These are phyloP conservation scores for Notechis scutatus DNA, from an alignment of 2,113 vertebrate species.

Conservation along the genomic window DNA sequence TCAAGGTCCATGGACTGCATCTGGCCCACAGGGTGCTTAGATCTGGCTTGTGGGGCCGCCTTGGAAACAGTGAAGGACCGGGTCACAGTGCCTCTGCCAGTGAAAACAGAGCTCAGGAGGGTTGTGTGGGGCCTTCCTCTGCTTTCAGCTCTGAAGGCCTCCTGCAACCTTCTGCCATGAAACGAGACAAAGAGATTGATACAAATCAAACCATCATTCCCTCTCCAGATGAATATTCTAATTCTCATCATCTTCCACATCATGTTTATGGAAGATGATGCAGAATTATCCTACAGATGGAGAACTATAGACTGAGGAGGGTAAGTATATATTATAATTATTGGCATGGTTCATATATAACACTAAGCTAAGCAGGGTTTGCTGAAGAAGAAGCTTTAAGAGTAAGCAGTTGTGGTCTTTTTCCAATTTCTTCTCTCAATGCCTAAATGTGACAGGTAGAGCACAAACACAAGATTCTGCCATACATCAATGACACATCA, in stretches of 20 bases:
- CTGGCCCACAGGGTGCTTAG: no score
- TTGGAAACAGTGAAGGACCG: no score
- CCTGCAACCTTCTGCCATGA: no score
- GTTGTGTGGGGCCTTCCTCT: no score
- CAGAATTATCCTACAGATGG: background rate
- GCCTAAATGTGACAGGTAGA: background rate
- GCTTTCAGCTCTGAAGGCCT: no score
- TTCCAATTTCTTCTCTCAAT: background rate
- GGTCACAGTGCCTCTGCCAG: no score
- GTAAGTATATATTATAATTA: background rate
- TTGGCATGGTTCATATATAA: background rate
- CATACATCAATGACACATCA: background rate
- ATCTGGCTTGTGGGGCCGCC: no score
- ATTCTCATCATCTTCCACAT: background rate
- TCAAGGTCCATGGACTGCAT: no score
- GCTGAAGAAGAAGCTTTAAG: background rate
- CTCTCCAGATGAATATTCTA: background rate
- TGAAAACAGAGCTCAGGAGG: no score
- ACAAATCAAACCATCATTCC: background rate
- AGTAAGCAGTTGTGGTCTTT: background rate
- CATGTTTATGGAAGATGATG: no score
- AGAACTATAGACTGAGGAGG: background rate
- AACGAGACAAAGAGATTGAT: background rate
- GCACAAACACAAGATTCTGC: background rate
- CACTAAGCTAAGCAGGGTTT: background rate